A percentile compares a stretch with the other conserved stretches of the same genome.
These are phyloP conservation scores for Drosophila rellima DNA, from an alignment of 2,888 invertebrate genomes.

Conservation along the genomic window DNA sequence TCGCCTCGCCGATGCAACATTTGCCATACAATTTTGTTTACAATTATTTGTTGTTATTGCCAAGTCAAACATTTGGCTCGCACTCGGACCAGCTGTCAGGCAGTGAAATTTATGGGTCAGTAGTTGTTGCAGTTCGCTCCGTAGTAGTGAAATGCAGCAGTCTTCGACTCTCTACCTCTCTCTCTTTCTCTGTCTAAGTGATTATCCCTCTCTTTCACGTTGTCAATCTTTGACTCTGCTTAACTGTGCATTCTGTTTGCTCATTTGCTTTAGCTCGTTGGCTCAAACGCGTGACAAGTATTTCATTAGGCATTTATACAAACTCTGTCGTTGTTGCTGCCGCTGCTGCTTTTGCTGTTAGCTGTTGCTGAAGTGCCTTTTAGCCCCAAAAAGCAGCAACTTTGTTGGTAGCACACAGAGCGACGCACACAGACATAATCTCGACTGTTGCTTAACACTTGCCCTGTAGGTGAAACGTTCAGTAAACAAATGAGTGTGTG, in stretches of 20 bases:
- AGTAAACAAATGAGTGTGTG: constrained; percentile 44
- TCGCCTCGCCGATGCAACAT: constrained; percentile 52
- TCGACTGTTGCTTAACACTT: constrained; percentile 50
- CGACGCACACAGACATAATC: constrained; percentile 3
- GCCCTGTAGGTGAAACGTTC: constrained; percentile 16
- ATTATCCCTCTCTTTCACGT: neutral
- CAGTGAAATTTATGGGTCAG: constrained; percentile 79
- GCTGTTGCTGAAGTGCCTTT: constrained; percentile 47
- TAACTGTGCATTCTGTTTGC: constrained; percentile 66
- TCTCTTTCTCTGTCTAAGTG: constrained; percentile 3
- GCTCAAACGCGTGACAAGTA: constrained; percentile 77
- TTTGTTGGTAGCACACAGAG: constrained; percentile 48
- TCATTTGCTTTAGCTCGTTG: constrained; percentile 65
- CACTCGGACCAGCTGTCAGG: constrained; percentile 43
- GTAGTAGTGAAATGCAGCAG: constrained; percentile 62
- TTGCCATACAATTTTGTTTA: constrained; percentile 75
- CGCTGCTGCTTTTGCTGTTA: constrained; percentile 13
- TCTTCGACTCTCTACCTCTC: neutral
- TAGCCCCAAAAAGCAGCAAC: constrained; percentile 62
- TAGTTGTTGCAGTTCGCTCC: constrained; percentile 59
- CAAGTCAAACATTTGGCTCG: constrained; percentile 62
- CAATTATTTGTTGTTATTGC: constrained; percentile 57
- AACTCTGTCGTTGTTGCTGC: constrained; percentile 57
- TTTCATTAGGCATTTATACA: constrained; percentile 73
- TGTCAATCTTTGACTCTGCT: constrained; percentile 31